Percentiles rank a stretch among this genome's conserved stretches.
phyloP scores from a whole-genome alignment of 2,113 vertebrate species.

The Dicrurus megarhynchus region DNA sequence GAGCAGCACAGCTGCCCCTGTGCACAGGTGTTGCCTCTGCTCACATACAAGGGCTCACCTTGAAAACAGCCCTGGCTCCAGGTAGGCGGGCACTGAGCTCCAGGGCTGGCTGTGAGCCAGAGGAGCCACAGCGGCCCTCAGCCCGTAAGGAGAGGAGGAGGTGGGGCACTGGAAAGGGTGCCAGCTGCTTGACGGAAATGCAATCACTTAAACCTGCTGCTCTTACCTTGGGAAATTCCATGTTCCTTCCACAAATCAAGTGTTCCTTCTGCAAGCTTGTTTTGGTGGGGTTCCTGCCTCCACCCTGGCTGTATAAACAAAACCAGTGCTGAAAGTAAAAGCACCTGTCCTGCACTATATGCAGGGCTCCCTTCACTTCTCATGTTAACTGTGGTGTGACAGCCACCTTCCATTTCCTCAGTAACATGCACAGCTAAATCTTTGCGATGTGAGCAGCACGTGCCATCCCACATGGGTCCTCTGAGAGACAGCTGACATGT shows the following conservation, averaged over 20 bases:
- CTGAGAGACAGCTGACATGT: background rate
- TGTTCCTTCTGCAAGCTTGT: slow-evolving; percentile 10
- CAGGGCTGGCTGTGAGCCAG: background rate
- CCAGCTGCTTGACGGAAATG: background rate
- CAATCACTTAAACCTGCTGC: background rate
- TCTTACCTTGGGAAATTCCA: slow-evolving; percentile 40
- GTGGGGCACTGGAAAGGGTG: background rate
- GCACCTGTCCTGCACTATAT: background rate
- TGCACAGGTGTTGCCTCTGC: background rate
- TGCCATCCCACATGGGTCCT: background rate
- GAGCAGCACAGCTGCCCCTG: fast-evolving
- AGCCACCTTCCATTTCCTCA: background rate
- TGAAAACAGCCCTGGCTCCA: background rate
- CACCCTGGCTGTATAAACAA: slow-evolving; percentile 5
- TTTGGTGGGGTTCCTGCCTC: slow-evolving; percentile 26
- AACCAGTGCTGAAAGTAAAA: background rate
- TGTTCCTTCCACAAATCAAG: background rate
- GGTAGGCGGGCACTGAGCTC: background rate
- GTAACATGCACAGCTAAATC: background rate
- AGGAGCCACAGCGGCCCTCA: background rate
- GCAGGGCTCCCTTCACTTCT: background rate
- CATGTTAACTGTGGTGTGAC: background rate
- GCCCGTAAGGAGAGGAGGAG: background rate
- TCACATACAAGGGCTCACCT: background rate
- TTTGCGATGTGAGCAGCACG: background rate